Evolutionary conservation across 2,888 invertebrate species (phyloP).

Genomic region (Orthonevra nobilis): DNA sequence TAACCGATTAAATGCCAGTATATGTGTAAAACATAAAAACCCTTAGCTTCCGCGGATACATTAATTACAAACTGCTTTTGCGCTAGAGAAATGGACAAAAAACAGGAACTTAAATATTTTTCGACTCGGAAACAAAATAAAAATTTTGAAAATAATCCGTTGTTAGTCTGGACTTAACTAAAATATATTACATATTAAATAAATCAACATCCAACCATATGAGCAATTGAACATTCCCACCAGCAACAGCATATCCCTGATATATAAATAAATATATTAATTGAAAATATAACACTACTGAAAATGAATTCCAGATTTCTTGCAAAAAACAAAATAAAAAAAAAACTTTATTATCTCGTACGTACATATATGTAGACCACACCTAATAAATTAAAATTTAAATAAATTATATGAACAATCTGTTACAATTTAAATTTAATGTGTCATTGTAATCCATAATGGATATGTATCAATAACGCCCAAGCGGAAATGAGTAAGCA

Average conservation of each 20-base stretch:
- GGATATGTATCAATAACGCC: conserved; percentile 55
- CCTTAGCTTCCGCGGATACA: too few relatives aligned
- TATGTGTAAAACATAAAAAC: too few relatives aligned
- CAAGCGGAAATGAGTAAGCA: conserved; percentile 43
- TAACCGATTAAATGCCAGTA: too few relatives aligned
- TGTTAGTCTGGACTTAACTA: too few relatives aligned
- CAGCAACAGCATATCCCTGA: conserved; percentile 66
- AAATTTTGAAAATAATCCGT: too few relatives aligned
- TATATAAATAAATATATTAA: conserved; percentile 23
- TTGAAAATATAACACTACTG: not conserved
- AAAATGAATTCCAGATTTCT: conserved; percentile 23
- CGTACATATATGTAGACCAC: conserved; percentile 21
- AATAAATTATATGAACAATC: conserved; percentile 10
- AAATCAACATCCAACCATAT: conserved; percentile 49
- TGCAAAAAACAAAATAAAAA: too few relatives aligned
- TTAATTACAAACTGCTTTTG: too few relatives aligned
- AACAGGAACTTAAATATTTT: too few relatives aligned
- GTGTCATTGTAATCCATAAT: conserved; percentile 53
- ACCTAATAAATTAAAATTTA: conserved; percentile 9
- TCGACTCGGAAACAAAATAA: too few relatives aligned
- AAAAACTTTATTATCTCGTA: conserved; percentile 38
- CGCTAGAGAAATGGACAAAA: too few relatives aligned
- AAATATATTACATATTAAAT: conserved; percentile 24
- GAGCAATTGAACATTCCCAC: conserved; percentile 65
- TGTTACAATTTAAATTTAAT: conserved; percentile 44